phyloP scores from a whole-genome alignment of 1,140 invertebrate species.

The Heliconius hermathena region DNA sequence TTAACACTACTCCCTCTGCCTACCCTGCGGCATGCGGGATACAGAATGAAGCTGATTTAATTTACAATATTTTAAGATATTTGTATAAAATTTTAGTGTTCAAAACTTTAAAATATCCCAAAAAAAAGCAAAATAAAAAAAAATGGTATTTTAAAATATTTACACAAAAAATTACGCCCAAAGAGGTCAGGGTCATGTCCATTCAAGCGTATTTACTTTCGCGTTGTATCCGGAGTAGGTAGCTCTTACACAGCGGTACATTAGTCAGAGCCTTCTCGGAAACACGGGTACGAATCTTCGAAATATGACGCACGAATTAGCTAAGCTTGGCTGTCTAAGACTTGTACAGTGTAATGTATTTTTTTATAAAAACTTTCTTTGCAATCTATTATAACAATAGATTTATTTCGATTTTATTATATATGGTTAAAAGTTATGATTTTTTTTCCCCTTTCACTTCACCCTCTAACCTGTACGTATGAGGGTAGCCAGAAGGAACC shows the following conservation, averaged over 20 bases:
- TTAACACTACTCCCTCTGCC: too few species aligned
- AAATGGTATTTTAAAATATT: neutral
- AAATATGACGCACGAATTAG: neutral
- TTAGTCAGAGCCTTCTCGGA: slow-evolving; percentile 25
- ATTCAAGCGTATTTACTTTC: slow-evolving; percentile 20
- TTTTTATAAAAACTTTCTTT: too few species aligned
- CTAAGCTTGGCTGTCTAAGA: neutral
- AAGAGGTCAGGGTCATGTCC: slow-evolving; percentile 16
- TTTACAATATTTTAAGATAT: too few species aligned
- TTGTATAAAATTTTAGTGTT: neutral
- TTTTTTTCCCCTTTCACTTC: too few species aligned
- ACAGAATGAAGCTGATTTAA: too few species aligned
- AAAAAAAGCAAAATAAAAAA: neutral
- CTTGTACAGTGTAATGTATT: too few species aligned
- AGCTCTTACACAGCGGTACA: slow-evolving; percentile 13
- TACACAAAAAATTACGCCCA: neutral
- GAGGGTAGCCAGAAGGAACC: too few species aligned
- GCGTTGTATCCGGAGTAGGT: slow-evolving; percentile 1
- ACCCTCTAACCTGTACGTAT: too few species aligned
- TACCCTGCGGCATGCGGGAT: too few species aligned
- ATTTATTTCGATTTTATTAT: too few species aligned
- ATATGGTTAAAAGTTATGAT: too few species aligned
- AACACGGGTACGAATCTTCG: slow-evolving; percentile 9
- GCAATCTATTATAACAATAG: too few species aligned
- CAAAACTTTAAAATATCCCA: neutral